Conservation (phyloP, 2,113 vertebrate genomes). For the Charina bottae region DNA sequence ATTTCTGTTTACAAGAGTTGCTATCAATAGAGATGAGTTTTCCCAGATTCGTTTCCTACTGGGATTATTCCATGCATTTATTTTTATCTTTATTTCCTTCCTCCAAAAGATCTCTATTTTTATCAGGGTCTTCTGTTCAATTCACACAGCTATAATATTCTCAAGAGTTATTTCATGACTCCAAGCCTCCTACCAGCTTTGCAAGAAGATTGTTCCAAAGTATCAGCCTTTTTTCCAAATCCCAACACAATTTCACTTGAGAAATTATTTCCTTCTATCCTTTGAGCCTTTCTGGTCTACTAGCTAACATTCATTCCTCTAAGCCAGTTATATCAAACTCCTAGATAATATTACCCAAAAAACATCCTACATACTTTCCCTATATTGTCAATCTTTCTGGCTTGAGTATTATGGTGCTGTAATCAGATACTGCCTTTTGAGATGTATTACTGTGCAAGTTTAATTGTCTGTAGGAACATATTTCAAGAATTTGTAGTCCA, state of each 20-base stretch:
- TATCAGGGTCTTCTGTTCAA: not conserved
- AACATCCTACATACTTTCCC: not conserved
- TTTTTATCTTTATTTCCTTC: not conserved
- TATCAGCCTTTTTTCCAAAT: slow-evolving; percentile 5
- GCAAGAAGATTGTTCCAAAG: not conserved
- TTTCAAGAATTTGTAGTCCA: not conserved
- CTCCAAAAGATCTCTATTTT: not conserved
- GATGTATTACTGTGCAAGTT: not conserved
- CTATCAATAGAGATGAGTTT: not conserved
- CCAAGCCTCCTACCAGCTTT: not conserved
- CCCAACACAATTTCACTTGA: not conserved
- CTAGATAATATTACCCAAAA: slow-evolving; percentile 5
- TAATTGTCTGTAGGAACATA: not conserved
- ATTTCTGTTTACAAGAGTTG: not conserved
- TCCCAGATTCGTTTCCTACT: not conserved
- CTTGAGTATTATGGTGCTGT: not conserved
- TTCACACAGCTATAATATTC: not conserved
- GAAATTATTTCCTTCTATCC: not conserved
- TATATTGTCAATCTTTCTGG: not conserved
- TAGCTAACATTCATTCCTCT: not conserved
- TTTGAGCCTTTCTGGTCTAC: not conserved
- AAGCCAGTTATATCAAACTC: not conserved
- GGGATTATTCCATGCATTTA: not conserved
- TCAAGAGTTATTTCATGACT: not conserved
- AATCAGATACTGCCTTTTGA: slow-evolving; percentile 1